These are phyloP conservation scores for Odontocolon sp. DNA, from an alignment of 2,888 invertebrate genomes.

Conservation along the genomic window DNA sequence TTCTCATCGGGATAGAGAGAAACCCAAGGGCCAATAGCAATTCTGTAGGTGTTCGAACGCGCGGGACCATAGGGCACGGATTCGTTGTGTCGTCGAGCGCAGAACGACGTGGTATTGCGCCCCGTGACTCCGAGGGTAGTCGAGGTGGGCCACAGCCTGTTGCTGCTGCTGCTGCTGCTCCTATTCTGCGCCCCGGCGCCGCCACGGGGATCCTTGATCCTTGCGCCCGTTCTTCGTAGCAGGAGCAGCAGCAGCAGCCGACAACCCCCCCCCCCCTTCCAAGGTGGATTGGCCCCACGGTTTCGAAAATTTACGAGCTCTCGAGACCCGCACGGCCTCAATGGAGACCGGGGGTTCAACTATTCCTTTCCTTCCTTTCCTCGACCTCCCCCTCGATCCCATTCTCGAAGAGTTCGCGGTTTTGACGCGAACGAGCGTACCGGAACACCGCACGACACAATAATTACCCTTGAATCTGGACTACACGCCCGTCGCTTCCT, in stretches of 20 bases:
- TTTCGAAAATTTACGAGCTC: constrained; percentile 76
- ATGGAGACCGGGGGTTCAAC: constrained; percentile 30
- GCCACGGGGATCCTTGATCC: constrained; percentile 78
- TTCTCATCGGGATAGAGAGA: constrained; percentile 72
- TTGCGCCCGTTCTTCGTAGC: constrained; percentile 67
- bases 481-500: constrained; percentile 27
- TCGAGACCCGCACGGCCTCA: constrained; percentile 49
- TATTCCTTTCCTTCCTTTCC: constrained; percentile 46
- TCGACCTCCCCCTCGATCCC: constrained; percentile 23
- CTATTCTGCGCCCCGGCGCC: constrained; percentile 63
- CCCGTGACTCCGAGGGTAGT: constrained; percentile 54
- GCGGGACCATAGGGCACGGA: constrained; percentile 61
- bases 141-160: constrained; percentile 74
- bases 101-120: constrained; percentile 46
- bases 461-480: constrained; percentile 59
- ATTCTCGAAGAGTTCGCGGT: constrained; percentile 48
- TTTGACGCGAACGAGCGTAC: constrained; percentile 41
- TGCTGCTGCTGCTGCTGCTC: constrained; percentile 72
- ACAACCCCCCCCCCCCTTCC: constrained; percentile 71
- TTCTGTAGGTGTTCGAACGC: constrained; percentile 71
- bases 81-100: constrained; percentile 46
- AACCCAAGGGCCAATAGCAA: constrained; percentile 60
- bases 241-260: constrained; percentile 39
- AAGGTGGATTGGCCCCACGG: constrained; percentile 72
- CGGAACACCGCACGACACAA: constrained; percentile 53